Conservation (phyloP, 2,113 vertebrate species). For the Sphyrna mokarran region DNA sequence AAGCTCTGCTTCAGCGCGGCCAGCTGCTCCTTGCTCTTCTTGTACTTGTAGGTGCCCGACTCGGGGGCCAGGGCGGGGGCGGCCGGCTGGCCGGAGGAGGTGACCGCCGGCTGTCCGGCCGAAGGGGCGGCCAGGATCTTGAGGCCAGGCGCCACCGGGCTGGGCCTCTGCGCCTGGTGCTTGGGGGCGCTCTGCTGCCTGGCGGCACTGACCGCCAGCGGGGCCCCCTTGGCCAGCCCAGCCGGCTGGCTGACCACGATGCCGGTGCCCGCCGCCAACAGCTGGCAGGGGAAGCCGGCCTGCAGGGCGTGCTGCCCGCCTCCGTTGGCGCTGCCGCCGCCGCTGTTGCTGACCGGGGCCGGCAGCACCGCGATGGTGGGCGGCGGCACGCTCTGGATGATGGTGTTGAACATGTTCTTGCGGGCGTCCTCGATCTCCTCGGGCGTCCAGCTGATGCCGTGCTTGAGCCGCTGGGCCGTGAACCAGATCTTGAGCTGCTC, state of each 20-base stretch:
- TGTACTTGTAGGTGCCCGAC: slow-evolving; percentile 76
- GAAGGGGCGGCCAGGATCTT: slow-evolving; percentile 56
- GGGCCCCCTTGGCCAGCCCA: slow-evolving; percentile 75
- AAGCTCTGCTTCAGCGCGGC: slow-evolving; percentile 86
- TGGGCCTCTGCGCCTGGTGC: slow-evolving; percentile 48
- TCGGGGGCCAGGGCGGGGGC: slow-evolving; percentile 62
- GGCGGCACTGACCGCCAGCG: slow-evolving; percentile 60
- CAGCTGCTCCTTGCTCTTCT: slow-evolving; percentile 93
- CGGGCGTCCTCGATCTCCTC: slow-evolving; percentile 97
- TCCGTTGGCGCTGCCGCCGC: slow-evolving; percentile 65
- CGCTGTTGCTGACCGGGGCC: slow-evolving; percentile 68
- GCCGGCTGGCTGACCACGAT: slow-evolving; percentile 85
- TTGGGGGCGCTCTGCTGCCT: slow-evolving; percentile 49
- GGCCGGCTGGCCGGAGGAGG: no score
- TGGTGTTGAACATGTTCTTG: slow-evolving; percentile 96
- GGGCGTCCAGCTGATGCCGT: slow-evolving; percentile 98
- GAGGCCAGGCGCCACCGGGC: no score
- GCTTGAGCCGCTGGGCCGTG: slow-evolving; percentile 91
- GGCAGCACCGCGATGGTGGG: slow-evolving; percentile 86
- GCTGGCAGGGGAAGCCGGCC: slow-evolving; percentile 63
- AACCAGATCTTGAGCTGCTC: slow-evolving; percentile 99
- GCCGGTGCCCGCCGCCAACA: slow-evolving; percentile 74
- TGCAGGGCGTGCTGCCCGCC: slow-evolving; percentile 75
- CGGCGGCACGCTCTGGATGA: slow-evolving; percentile 79
- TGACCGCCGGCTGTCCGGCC: slow-evolving; percentile 51